Base-by-base conservation (phyloP, 2,888 invertebrate species). In the Ophioninae sp. region DNA sequence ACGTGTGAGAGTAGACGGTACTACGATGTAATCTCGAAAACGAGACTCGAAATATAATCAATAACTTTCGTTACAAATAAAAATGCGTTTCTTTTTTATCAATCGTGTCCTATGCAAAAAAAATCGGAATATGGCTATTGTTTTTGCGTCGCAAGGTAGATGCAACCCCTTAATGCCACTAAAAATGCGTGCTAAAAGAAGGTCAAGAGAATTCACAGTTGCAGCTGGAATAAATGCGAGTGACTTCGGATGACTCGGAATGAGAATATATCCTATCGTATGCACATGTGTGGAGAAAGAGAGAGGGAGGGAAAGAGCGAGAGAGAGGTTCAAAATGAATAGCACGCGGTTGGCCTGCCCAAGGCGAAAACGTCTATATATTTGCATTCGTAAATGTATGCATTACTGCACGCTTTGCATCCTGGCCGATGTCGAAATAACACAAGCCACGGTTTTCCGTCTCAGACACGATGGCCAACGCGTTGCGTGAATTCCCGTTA, bases 401-500 rank as follows among this genome's bases (percentile, higher is more conserved):
- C 30, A 30, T 30, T 30, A 30, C 30, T 30, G 30, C 30, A 30
- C 30, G 30, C 30, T 30, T 30, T 30, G 30, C 30, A 30, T 30
- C 30, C 30, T 30, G 30, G 2, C 30, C 30, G 76, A 71, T 69
- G 59, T 61, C 65, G 58, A 71, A 79, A 78, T 73, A 77, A 73
- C 83, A 81, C 74, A 74, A 68, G 73, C 71, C 83, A 51, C 82
- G 37, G 68, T 64, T 65, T n/a, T 44, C 80, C 68, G 63, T 67
- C 79, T 79, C 87, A 30, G 82, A 87, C 85, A 77, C 80, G 74
- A 84, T 90, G 90, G 89, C 90, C 87, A 89, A 91, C 90, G 90
- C 30, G 30, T 87, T 88, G 84, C 86, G 89, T 89, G 91, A 91
- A 91, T 91, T 91, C 90, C 90, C 88, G 89, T 90, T 91, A 90